phyloP scores from a whole-genome alignment of 2,113 vertebrate species.

The Nymphicus hollandicus region DNA sequence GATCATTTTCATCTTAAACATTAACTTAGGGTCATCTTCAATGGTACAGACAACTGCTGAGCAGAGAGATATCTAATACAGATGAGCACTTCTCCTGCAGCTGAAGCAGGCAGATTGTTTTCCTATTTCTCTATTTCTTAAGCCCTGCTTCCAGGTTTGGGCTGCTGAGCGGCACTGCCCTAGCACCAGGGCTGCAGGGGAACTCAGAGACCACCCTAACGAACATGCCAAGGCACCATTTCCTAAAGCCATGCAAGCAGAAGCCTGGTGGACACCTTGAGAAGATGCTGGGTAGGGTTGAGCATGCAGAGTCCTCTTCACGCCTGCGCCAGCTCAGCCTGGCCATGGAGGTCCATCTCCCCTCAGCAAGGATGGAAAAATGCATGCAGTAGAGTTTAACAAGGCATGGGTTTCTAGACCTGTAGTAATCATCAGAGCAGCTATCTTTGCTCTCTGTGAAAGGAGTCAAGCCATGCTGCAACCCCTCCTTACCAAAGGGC shows the following conservation, averaged over 20 bases:
- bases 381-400: rapidly evolving
- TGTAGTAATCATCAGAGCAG: neutral
- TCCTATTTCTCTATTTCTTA: neutral
- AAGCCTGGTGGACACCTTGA: neutral
- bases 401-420: neutral
- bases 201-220: neutral
- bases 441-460: rapidly evolving
- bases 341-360: neutral
- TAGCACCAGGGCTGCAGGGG: neutral
- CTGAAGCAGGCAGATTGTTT: neutral
- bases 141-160: neutral
- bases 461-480: neutral
- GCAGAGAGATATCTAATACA: neutral
- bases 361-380: neutral
- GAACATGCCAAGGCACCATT: neutral
- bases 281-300: neutral
- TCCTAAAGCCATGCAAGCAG: neutral
- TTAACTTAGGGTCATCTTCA: neutral
- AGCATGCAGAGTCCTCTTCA: neutral
- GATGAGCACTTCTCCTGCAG: rapidly evolving
- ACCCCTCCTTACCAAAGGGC: neutral
- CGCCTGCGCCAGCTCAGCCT: neutral
- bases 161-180: neutral
- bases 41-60: neutral
- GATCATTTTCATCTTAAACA: neutral